These are phyloP conservation scores for Hoplostethus mediterraneus DNA, from an alignment of 2,797 vertebrate genomes.

Conservation along the genomic window DNA sequence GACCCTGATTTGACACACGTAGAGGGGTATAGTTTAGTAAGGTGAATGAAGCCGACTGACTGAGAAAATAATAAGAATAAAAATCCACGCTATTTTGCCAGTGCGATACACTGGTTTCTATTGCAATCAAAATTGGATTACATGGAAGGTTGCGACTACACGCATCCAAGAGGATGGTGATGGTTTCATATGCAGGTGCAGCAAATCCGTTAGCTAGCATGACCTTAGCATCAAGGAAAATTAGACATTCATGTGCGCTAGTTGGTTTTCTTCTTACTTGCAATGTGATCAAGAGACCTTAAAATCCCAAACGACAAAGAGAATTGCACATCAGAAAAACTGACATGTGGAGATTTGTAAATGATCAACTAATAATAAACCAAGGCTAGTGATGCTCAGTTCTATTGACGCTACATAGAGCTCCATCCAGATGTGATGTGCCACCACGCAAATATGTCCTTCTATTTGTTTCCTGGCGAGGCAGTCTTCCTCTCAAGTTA, in stretches of 20 bases:
- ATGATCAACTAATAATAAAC: not conserved
- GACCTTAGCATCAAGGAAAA: conserved; percentile 77
- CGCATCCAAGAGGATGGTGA: conserved; percentile 10
- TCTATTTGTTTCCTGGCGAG: conserved; percentile 4
- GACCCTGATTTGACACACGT: not conserved
- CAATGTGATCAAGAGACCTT: conserved; percentile 35
- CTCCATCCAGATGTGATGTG: conserved; percentile 57
- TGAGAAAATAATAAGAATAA: not conserved
- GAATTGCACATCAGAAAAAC: conserved; percentile 44
- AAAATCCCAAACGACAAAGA: conserved; percentile 45
- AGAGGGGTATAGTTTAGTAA: not conserved
- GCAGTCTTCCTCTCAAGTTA: too few relatives aligned
- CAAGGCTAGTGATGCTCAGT: conserved; percentile 40
- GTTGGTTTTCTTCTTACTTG: conserved; percentile 42
- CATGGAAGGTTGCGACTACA: not conserved
- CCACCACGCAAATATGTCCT: conserved; percentile 51
- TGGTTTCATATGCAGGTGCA: conserved; percentile 57
- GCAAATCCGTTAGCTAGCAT: conserved; percentile 73
- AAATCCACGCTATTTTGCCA: not conserved
- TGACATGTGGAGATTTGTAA: conserved; percentile 27
- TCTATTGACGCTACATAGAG: conserved; percentile 59
- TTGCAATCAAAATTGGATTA: not conserved
- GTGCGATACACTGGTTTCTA: not conserved
- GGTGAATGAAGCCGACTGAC: not conserved
- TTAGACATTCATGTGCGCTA: not conserved